Evolutionary conservation across 2,113 vertebrate genomes (phyloP), one percentile per base, ranked within the genome.

Genomic region (Progne subis): DNA sequence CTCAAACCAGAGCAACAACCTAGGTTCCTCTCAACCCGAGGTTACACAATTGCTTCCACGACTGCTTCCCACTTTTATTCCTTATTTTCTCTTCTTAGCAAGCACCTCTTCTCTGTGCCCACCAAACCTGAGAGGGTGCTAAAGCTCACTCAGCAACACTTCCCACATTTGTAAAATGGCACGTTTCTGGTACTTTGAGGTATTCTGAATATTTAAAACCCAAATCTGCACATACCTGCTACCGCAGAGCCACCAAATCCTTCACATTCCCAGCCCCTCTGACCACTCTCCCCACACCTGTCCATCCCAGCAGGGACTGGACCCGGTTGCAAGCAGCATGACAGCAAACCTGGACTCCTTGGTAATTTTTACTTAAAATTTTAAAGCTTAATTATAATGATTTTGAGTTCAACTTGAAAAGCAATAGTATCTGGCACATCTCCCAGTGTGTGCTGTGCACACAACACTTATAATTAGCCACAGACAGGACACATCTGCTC

Each of bases 401-500:
- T 96, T 86, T 86, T n/a, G 56, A 88, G 79, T 93, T 93, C 79
- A 86, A 64, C 7, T 0, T 49, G 63, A 88, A 85, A 91, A 94
- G 88, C 83, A 90, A 78, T 55, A 82, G 79, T 90, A 95, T 70
- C 90, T 96, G 94, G 96, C 92, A 95, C 79, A 63, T 53, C 52
- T 95, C 88, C 92, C 94, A 77, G 82, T 16, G 68, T 82, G 49
- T 91, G 91, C 70, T 91, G 83, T 89, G 86, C 88, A 94, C 6
- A 46, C 75, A 89, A 89, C 2, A 0, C 81, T 92, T 84, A 64
- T 43, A 89, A 94, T 95, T 91, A 96, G 86, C 37, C 37, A 84
- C 56, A 95, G 94, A 86, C 94, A 90, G 85, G 94, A 81, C 90
- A 78, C 94, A 96, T 95, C 95, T 93, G 92, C 82, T 96, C 68